Conservation (phyloP, 2,888 invertebrate genomes). For the Drosophila stalkeri region DNA sequence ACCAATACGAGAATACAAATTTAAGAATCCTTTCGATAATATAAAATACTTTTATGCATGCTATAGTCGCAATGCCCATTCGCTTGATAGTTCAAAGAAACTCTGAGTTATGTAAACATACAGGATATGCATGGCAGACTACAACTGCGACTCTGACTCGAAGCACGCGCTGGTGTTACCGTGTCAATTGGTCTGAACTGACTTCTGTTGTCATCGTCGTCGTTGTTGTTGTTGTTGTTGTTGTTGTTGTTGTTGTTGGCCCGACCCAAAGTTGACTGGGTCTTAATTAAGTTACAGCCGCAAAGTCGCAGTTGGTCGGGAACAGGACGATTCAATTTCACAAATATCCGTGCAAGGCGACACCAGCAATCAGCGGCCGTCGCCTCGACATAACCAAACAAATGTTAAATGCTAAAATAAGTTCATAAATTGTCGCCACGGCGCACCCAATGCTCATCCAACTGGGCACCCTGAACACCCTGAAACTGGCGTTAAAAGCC, state of each 20-base stretch:
- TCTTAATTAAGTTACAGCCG: slow-evolving; percentile 74
- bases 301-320: slow-evolving; percentile 27
- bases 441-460: slow-evolving; percentile 57
- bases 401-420: slow-evolving; percentile 73
- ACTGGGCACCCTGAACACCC: background rate
- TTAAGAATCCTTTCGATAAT: too few relatives aligned
- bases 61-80: background rate
- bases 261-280: slow-evolving; percentile 32
- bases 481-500: slow-evolving; percentile 68
- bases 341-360: slow-evolving; percentile 79
- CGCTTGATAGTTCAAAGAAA: slow-evolving; percentile 19
- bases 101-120: slow-evolving; percentile 69
- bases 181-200: slow-evolving; percentile 70
- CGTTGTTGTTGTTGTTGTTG: too few relatives aligned
- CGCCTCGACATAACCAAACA: slow-evolving; percentile 63
- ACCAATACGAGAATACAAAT: too few relatives aligned
- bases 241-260: slow-evolving; percentile 15
- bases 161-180: slow-evolving; percentile 65
- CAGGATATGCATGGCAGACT: slow-evolving; percentile 42
- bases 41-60: background rate
- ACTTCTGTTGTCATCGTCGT: slow-evolving; percentile 18
- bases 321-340: slow-evolving; percentile 72
- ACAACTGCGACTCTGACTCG: slow-evolving; percentile 19
- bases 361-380: slow-evolving; percentile 69
- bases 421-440: slow-evolving; percentile 73